A percentile compares a stretch with the other conserved stretches of the same genome.
Evolutionary conservation across 2,113 vertebrate genomes (phyloP).

Genomic region (Dromaius novaehollandiae): DNA sequence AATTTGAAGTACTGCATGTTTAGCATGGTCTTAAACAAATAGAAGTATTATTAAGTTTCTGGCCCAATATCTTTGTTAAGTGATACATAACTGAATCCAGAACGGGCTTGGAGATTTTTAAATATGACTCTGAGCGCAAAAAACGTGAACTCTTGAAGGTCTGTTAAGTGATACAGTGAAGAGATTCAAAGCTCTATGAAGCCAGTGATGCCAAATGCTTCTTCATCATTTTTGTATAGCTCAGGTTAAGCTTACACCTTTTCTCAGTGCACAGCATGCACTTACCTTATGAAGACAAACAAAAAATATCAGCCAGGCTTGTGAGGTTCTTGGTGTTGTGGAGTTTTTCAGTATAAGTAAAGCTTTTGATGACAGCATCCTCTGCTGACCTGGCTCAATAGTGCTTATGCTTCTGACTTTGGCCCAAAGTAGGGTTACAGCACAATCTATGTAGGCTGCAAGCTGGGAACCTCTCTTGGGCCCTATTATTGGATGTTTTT

Average conservation of each 20-base stretch:
- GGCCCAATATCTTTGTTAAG: background rate
- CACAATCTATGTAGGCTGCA: fast-evolving
- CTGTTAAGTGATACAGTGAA: background rate
- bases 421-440: background rate
- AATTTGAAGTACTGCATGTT: background rate
- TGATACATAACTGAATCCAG: background rate
- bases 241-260: background rate
- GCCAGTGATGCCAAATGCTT: constrained; percentile 20
- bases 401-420: background rate
- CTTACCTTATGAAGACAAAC: background rate
- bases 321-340: background rate
- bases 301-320: background rate
- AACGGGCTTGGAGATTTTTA: background rate
- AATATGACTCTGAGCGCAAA: background rate
- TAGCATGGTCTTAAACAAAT: background rate
- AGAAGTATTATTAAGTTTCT: background rate
- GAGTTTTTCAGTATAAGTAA: background rate
- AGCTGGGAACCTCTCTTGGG: background rate
- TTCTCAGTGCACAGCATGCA: background rate
- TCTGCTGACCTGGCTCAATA: background rate
- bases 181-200: background rate
- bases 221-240: background rate
- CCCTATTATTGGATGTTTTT: background rate
- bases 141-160: background rate
- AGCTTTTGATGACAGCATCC: background rate